Conservation (phyloP, 2,113 vertebrate species). For the Zapornia atra region DNA sequence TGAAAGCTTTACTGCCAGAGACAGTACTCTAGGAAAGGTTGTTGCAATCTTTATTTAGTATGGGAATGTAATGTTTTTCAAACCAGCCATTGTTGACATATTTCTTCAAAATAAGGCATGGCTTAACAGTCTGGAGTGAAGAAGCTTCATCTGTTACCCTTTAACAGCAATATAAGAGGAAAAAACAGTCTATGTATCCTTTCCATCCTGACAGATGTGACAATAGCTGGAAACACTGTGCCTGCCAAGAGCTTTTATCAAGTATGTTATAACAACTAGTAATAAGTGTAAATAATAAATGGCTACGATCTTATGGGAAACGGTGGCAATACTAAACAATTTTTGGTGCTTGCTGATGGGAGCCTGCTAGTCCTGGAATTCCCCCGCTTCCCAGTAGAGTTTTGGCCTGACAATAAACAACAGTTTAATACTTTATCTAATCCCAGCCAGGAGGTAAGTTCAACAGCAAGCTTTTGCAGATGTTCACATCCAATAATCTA, state of each 20-base stretch:
- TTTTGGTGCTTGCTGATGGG: conserved; percentile 89
- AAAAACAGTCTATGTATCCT: conserved; percentile 77
- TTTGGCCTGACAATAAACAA: conserved; percentile 99
- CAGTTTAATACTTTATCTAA: conserved; percentile 99
- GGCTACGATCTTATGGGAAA: conserved; percentile 82
- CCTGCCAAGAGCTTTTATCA: conserved; percentile 91
- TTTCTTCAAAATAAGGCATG: conserved; percentile 66
- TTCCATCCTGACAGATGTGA: conserved; percentile 83
- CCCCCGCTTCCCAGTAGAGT: conserved; percentile 90
- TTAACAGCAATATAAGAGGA: conserved; percentile 57
- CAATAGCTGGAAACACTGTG: conserved; percentile 81
- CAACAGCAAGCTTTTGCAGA: conserved; percentile 95
- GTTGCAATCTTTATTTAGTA: conserved; percentile 45
- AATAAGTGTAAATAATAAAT: conserved; percentile 96
- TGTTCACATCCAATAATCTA: conserved; percentile 99
- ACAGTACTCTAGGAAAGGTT: conserved; percentile 16
- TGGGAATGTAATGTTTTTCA: conserved; percentile 43
- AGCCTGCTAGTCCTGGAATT: conserved; percentile 84
- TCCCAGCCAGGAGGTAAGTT: conserved; percentile 95
- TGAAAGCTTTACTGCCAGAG: neutral
- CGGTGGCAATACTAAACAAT: conserved; percentile 80
- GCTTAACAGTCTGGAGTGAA: conserved; percentile 40
- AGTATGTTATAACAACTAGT: conserved; percentile 88
- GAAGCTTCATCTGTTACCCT: conserved; percentile 65
- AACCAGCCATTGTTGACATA: neutral